A percentile compares a stretch with the other conserved stretches of the same genome.
Evolutionary conservation across 2,888 invertebrate genomes (phyloP).

Genomic region (Tipula lateralis): DNA sequence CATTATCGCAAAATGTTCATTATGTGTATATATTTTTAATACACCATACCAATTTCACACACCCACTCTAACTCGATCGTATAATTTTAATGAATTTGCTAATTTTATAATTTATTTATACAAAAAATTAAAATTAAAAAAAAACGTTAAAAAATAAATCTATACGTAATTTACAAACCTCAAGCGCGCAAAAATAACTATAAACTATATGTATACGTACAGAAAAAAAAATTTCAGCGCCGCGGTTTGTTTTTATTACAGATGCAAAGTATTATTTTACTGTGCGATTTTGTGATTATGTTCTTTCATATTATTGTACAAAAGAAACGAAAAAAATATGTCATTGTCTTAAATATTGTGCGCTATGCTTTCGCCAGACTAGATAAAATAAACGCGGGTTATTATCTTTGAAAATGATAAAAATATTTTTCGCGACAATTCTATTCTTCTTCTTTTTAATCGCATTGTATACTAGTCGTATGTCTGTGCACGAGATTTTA

Average conservation of each 20-base stretch:
- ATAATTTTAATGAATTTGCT: background rate
- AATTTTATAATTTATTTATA: constrained; percentile 15
- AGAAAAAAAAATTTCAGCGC: background rate
- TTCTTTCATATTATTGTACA: background rate
- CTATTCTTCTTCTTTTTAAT: background rate
- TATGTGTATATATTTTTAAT: background rate
- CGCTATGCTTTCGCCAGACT: background rate
- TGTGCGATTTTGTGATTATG: background rate
- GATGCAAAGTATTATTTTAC: background rate
- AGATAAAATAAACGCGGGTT: background rate
- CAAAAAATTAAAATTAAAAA: background rate
- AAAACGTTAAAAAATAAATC: background rate
- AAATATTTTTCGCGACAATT: background rate
- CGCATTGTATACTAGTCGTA: background rate
- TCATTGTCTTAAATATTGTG: background rate
- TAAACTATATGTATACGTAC: background rate
- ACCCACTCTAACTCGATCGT: background rate
- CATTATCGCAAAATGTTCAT: background rate
- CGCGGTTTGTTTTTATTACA: background rate
- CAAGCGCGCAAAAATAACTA: background rate
- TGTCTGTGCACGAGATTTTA: background rate
- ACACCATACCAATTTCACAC: background rate
- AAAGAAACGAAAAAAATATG: background rate
- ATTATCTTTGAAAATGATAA: background rate
- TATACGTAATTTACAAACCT: background rate